Evolutionary conservation across 2,797 vertebrate species (phyloP).

Genomic region (Petrocephalus sullivani): DNA sequence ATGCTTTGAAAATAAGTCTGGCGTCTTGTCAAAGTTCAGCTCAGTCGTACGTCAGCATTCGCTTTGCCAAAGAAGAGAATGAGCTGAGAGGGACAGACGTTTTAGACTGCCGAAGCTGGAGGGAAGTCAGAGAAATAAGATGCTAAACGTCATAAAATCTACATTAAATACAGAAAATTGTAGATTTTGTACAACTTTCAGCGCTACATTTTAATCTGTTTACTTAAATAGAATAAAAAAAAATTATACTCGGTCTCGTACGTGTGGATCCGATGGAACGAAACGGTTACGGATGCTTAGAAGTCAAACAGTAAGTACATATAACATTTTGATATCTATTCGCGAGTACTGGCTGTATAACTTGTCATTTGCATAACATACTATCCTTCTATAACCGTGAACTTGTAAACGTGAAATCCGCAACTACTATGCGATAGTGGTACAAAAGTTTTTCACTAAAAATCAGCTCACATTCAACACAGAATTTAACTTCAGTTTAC

Average conservation of each 20-base stretch:
- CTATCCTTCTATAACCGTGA: not conserved
- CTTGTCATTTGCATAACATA: not conserved
- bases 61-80: not conserved
- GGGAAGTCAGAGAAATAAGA: not conserved
- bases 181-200: not conserved
- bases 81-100: not conserved
- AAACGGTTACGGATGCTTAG: not conserved
- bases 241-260: not conserved
- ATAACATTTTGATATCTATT: not conserved
- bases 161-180: not conserved
- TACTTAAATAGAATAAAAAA: not conserved
- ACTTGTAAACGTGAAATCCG: not conserved
- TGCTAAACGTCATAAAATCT: not conserved
- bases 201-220: not conserved
- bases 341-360: not conserved
- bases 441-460: not conserved
- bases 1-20: not conserved
- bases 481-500: not conserved
- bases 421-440: not conserved
- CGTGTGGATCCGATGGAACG: not conserved
- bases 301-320: not conserved
- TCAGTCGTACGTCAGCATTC: not conserved
- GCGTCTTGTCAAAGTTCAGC: not conserved
- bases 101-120: not conserved
- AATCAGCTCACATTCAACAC: not conserved